Evolutionary conservation across 2,888 invertebrate species (phyloP), one percentile per base, ranked within the genome.

Genomic region (Rhimphoctona megacephalus): DNA sequence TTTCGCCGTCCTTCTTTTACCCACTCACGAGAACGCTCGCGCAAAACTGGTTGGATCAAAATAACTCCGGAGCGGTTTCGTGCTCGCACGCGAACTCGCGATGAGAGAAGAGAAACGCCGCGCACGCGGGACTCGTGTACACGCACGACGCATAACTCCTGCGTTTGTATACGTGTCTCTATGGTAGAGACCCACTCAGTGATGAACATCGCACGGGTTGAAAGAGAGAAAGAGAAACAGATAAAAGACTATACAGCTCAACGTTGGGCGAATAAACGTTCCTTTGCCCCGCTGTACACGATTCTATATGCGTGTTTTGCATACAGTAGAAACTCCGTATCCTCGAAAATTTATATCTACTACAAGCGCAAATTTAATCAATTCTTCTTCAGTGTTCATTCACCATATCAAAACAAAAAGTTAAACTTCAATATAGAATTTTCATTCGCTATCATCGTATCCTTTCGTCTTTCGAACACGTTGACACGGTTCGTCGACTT

Each of bases 31-130:
- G 67, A 70, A 66, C 76, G 79, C 72, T 79, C 81, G 83, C 81
- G 81, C 82, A 85, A 85, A 89, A 89, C 89, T 87, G 89, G 89
- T 89, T 88, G 87, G 88, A 85, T 89, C 86, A 88, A 89, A 89
- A 89, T 89, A 89, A 88, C 89, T 88, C 78, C 72, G 57, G 81
- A 83, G 85, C 74, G 77, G 83, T 83, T 87, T 88, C 84, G 86
- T 86, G 85, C 74, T 85, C 73, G 83, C 87, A 86, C 83, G 88
- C 83, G 87, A 74, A 61, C 70, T 30, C 67, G 82, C 83, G 11
- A 43, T 54, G 64, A 80, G 79, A 64, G 81, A 78, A 81, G 86
- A 81, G 85, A 86, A 87, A 85, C 81, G 79, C 78, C 83, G 77
- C 46, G 66, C 81, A 46, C 83, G 57, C 64, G 39, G 49, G 43